Evolutionary conservation across 2,888 invertebrate genomes (phyloP), one percentile per base, ranked within the genome.

Genomic region (Polia nebulosa): DNA sequence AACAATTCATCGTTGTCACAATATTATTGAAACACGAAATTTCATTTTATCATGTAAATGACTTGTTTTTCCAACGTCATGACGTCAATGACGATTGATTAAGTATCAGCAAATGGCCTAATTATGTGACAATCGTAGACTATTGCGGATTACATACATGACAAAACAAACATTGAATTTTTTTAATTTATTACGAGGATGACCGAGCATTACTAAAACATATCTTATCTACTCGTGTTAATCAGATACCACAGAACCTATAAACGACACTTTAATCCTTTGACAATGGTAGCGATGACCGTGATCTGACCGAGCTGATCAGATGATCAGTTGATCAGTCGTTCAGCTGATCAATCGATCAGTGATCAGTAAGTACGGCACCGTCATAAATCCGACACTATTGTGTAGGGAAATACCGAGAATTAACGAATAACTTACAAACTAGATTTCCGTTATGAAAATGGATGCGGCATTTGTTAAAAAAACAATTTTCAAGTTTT

Each of bases 341-440:
- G 67, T 29, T 56, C 72, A 61, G 51, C 41, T 61, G 64, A 78
- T 65, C 66, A 55, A 57, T 72, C 55, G 67, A 72, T 66, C 71
- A 66, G 63, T 62, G 61, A 53, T 72, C 64, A 69, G 45, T 51
- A 22, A 47, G 69, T 44, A 41, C 53, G 20, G 44, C 15, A 76
- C 73, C 56, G 76, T 81, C 79, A 78, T 66, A 76, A 76, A 84
- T 79, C 79, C 47, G 74, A 72, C 73, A 80, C 66, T 41, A 75
- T 72, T 77, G 68, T 81, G 55, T 69, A 36, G 8, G 27, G 11
- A 25, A 56, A 41, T 45, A 67, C 32, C 27, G 65, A n/a, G n/a
- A 51, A 44, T 7, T 41, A 2, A 41, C 17, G n/a, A 41, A 41
- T 8, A n/a, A n/a, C n/a, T n/a, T n/a, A 7, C 7, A 41, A n/a